Evolutionary conservation across 1,140 invertebrate genomes (phyloP).

Genomic region (Hestina assimilis): DNA sequence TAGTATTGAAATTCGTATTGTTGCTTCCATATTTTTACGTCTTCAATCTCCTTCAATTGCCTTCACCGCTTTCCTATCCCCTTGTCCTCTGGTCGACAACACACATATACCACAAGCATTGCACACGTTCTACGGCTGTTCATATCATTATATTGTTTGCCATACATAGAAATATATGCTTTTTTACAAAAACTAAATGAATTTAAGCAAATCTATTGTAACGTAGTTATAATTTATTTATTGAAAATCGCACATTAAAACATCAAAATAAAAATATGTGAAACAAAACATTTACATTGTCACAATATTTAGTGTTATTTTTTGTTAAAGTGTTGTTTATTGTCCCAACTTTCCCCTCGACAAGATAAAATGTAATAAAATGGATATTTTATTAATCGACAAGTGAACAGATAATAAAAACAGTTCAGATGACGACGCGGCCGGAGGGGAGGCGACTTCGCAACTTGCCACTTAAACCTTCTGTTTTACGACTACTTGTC

Average conservation of each 20-base stretch:
- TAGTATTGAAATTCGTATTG: too few relatives aligned
- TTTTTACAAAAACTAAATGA: too few relatives aligned
- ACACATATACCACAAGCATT: too few relatives aligned
- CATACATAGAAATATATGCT: too few relatives aligned
- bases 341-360: constrained; percentile 22
- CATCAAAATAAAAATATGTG: background rate
- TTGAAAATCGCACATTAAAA: background rate
- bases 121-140: too few relatives aligned
- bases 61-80: too few relatives aligned
- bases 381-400: constrained; percentile 50
- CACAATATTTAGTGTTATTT: constrained; percentile 14
- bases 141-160: too few relatives aligned
- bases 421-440: constrained; percentile 47
- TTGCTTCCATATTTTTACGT: too few relatives aligned
- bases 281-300: constrained; percentile 9
- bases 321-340: constrained; percentile 25
- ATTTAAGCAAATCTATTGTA: too few relatives aligned
- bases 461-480: constrained; percentile 39
- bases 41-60: too few relatives aligned
- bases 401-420: constrained; percentile 54
- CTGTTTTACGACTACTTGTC: constrained; percentile 58
- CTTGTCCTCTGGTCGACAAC: too few relatives aligned
- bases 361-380: constrained; percentile 38
- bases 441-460: constrained; percentile 23
- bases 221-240: too few relatives aligned